phyloP scores from a whole-genome alignment of 2,888 invertebrate genomes.

The Callosobruchus maculatus region DNA sequence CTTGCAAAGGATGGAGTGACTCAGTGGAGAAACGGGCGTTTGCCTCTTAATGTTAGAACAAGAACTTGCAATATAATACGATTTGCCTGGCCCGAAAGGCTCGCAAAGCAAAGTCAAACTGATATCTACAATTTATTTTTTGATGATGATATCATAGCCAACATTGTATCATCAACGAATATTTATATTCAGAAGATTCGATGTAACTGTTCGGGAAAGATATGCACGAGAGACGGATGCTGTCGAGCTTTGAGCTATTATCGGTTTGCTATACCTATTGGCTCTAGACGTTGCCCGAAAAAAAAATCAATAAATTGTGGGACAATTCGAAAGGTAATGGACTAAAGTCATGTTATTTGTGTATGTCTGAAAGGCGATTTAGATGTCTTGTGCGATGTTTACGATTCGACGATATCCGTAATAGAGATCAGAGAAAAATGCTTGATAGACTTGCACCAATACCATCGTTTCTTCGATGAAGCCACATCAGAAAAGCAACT shows the following conservation, averaged over 20 bases:
- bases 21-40: not conserved
- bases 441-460: conserved; percentile 20
- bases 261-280: conserved; percentile 6
- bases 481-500: too few relatives aligned
- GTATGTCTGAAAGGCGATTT: conserved; percentile 18
- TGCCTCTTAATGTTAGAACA: conserved; percentile 1
- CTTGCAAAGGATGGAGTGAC: conserved; percentile 5
- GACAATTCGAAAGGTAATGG: conserved; percentile 25
- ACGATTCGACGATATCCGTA: conserved; percentile 15
- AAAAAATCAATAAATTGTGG: conserved; percentile 20
- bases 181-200: too few relatives aligned
- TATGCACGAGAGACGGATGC: conserved; percentile 9
- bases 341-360: conserved; percentile 19
- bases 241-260: conserved; percentile 8
- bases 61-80: not conserved
- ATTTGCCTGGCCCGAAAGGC: conserved; percentile 4
- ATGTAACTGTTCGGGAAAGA: not conserved
- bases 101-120: not conserved
- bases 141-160: not conserved
- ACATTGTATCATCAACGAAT: too few relatives aligned
- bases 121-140: conserved; percentile 4
- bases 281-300: conserved; percentile 6
- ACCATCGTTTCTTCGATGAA: too few relatives aligned
- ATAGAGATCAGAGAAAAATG: conserved; percentile 8
- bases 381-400: conserved; percentile 15